Conservation (phyloP, 2,888 invertebrate genomes). For the Linyphia triangularis region DNA sequence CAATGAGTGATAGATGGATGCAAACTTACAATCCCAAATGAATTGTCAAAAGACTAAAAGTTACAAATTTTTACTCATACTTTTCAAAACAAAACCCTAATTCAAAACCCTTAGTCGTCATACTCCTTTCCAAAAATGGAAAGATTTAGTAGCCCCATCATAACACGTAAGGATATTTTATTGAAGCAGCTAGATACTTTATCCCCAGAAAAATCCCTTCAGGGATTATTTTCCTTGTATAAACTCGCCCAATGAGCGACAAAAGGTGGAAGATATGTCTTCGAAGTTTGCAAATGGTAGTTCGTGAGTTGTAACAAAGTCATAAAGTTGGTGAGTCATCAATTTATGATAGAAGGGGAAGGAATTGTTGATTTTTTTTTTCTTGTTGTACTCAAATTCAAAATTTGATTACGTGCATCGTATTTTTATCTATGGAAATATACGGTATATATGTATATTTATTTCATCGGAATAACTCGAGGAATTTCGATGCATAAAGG, state of each 20-base stretch:
- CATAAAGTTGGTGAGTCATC: slow-evolving; percentile 45
- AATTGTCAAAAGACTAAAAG: too few relatives aligned
- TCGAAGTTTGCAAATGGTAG: slow-evolving; percentile 54
- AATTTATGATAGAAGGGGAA: slow-evolving; percentile 11
- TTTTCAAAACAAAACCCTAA: slow-evolving; percentile 13
- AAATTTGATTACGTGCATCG: slow-evolving; percentile 40
- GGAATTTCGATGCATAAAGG: too few relatives aligned
- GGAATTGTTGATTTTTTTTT: neutral
- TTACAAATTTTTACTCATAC: too few relatives aligned
- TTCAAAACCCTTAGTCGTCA: neutral
- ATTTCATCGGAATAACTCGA: too few relatives aligned
- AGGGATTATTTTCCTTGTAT: slow-evolving; percentile 37
- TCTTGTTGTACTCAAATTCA: neutral
- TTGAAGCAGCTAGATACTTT: slow-evolving; percentile 3
- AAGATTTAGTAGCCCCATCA: slow-evolving; percentile 36
- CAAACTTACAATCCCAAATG: too few relatives aligned
- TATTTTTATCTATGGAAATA: too few relatives aligned
- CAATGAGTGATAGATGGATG: too few relatives aligned
- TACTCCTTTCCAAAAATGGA: neutral
- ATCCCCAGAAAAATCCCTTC: slow-evolving; percentile 34
- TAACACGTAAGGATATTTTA: neutral
- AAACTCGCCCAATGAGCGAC: neutral
- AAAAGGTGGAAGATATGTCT: slow-evolving; percentile 39
- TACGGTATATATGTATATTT: too few relatives aligned
- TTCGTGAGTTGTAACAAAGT: slow-evolving; percentile 30